Evolutionary conservation across 2,797 vertebrate genomes (phyloP).

Genomic region (Oreochromis mossambicus): DNA sequence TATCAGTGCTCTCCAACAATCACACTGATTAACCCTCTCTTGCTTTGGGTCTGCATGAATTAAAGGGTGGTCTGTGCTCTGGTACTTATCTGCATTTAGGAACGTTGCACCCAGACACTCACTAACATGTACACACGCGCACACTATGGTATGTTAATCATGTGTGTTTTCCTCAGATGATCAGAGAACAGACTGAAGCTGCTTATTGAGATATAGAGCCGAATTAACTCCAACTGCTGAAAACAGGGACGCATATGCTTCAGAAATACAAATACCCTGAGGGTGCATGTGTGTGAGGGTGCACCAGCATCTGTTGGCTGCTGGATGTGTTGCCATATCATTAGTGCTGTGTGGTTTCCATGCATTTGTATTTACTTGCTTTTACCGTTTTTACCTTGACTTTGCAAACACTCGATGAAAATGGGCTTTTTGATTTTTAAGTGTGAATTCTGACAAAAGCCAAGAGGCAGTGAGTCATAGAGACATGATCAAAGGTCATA

Average conservation of each 20-base stretch:
- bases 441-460: not conserved
- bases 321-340: not conserved
- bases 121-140: not conserved
- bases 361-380: not conserved
- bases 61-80: not conserved
- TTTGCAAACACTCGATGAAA: not conserved
- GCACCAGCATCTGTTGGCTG: slow-evolving; percentile 19
- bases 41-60: not conserved
- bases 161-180: slow-evolving; percentile 49
- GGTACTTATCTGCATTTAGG: slow-evolving; percentile 25
- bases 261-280: slow-evolving; percentile 48
- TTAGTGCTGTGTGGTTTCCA: not conserved
- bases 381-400: not conserved
- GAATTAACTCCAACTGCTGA: slow-evolving; percentile 55
- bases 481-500: not conserved
- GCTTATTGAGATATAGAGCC: slow-evolving; percentile 57
- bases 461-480: not conserved
- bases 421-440: not conserved
- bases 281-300: slow-evolving; percentile 14
- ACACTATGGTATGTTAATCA: slow-evolving; percentile 26
- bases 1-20: slow-evolving; percentile 7
- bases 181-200: slow-evolving; percentile 55
- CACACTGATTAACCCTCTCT: slow-evolving; percentile 16
- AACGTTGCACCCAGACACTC: not conserved
- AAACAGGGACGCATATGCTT: slow-evolving; percentile 49